Evolutionary conservation across 2,888 invertebrate species (phyloP), one percentile per base, ranked within the genome.

Genomic region (Dolichopus griseipennis): DNA sequence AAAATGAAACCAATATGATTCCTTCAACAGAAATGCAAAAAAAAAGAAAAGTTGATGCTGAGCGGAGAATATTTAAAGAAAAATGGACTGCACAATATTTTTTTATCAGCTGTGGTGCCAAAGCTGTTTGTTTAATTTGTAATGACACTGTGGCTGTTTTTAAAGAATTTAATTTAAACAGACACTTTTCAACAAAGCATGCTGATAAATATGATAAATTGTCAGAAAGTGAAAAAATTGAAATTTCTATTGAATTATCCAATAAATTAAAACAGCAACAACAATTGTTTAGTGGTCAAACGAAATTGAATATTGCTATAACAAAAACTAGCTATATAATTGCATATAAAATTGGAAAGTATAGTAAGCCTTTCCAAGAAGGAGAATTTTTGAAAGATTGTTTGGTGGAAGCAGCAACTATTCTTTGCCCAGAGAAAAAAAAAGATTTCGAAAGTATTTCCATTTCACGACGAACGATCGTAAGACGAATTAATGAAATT

Each of bases 181-280:
- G 64, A 64, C 64, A 64, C n/a, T 34, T 34, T 64, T 3, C 64
- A 34, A 64, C 64, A 64, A 64, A 64, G 37, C 64, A 37, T 64
- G 64, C 64, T 20, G 64, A 64, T 18, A 64, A 64, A 37, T 64
- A 64, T 37, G 37, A 64, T 64, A 64, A 37, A 37, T 37, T 64
- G n/a, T 64, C 34, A 64, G n/a, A 18, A 9, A 37, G 64, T 63
- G 63, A 20, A 21, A 63, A 63, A 63, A 63, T 63, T 63, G 3
- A 22, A 20, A 63, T n/a, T n/a, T n/a, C n/a, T n/a, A n/a, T n/a
- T n/a, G n/a, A n/a, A n/a, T n/a, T n/a, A n/a, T n/a, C n/a, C 21
- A 63, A 63, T 63, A 21, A 22, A 63, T 63, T 27, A 22, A 21
- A 63, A 22, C 21, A 5, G 22, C 63, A 63, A 63, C 63, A 63